phyloP scores from a whole-genome alignment of 2,113 vertebrate genomes.

The Rhinopomastus cyanomelas region DNA sequence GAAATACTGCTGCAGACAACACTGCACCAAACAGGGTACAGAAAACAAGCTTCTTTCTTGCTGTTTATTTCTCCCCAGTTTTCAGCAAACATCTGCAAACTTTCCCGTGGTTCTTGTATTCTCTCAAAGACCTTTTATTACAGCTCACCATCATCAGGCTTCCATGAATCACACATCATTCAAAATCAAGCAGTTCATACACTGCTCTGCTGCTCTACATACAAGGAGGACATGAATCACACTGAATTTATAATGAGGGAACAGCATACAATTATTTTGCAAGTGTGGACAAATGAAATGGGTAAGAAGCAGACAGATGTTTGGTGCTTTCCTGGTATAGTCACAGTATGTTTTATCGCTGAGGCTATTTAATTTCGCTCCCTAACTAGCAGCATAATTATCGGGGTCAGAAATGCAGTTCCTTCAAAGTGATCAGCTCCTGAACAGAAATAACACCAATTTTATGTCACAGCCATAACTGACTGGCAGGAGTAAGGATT shows the following conservation, averaged over 20 bases:
- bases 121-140: not conserved
- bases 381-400: not conserved
- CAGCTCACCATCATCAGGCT: not conserved
- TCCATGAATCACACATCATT: constrained; percentile 6
- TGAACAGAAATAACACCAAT: not conserved
- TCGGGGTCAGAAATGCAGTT: not conserved
- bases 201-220: not conserved
- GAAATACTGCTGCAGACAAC: not conserved
- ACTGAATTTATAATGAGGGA: not conserved
- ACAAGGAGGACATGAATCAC: not conserved
- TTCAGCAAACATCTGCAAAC: not conserved
- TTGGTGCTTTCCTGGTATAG: not conserved
- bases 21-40: not conserved
- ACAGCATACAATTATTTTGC: constrained; percentile 1
- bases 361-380: constrained; percentile 33
- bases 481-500: not conserved
- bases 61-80: not conserved
- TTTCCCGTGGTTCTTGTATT: not conserved
- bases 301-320: not conserved
- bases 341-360: not conserved
- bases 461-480: not conserved
- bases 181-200: not conserved
- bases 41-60: not conserved
- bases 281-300: not conserved
- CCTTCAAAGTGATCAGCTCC: not conserved